A percentile compares a stretch with the other conserved stretches of the same genome.
Evolutionary conservation across 2,888 invertebrate genomes (phyloP).

Genomic region (Pachliopta kotzebuea): DNA sequence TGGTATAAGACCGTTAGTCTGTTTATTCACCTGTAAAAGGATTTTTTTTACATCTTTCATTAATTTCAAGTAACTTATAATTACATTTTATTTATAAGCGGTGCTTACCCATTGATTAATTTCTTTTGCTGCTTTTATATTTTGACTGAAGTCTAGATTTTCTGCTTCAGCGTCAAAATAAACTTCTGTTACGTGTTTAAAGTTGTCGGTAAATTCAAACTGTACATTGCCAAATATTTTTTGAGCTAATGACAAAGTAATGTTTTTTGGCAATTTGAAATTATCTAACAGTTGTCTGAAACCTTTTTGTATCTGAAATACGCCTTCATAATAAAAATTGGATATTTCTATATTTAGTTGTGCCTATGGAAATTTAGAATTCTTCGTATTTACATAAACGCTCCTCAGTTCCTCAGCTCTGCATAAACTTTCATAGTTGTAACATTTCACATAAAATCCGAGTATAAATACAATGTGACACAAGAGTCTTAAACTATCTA

Average conservation of each 20-base stretch:
- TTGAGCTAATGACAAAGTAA: constrained; percentile 33
- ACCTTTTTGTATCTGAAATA: constrained; percentile 33
- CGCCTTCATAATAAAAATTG: not conserved
- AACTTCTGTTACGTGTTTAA: constrained; percentile 30
- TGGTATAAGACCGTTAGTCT: constrained; percentile 46
- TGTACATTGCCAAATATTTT: constrained; percentile 33
- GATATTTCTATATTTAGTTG: too few relatives aligned
- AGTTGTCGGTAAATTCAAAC: constrained; percentile 32
- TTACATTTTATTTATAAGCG: not conserved
- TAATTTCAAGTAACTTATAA: not conserved
- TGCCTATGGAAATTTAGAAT: too few relatives aligned
- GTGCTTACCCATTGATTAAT: constrained; percentile 38
- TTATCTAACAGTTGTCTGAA: constrained; percentile 33
- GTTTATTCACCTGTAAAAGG: constrained; percentile 41
- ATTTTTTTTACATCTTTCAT: not conserved
- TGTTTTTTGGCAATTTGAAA: constrained; percentile 33
- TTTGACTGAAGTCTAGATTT: constrained; percentile 36
- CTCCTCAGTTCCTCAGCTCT: too few relatives aligned
- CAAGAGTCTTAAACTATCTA: not conserved
- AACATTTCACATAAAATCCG: not conserved
- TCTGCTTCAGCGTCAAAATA: constrained; percentile 35
- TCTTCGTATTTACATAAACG: too few relatives aligned
- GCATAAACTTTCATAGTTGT: too few relatives aligned
- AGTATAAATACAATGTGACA: not conserved
- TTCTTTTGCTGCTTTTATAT: constrained; percentile 30